Conservation (phyloP, 1,140 invertebrate genomes). For the Leucophenga varia region DNA sequence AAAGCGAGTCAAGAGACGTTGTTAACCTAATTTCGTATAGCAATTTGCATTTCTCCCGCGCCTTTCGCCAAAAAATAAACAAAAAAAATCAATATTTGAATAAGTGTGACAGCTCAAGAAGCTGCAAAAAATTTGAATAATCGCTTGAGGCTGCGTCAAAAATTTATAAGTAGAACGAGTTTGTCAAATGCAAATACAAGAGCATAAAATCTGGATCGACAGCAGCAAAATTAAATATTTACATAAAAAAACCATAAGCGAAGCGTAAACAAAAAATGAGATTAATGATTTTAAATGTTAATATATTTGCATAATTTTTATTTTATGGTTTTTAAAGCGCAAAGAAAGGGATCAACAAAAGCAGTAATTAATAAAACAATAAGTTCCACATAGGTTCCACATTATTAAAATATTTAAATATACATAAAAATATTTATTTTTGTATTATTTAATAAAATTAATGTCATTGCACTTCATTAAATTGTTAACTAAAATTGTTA, state of each 20-base stretch:
- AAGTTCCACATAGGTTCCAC: not conserved
- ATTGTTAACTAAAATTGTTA: conserved; percentile 9
- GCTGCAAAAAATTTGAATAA: not conserved
- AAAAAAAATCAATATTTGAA: too few species aligned
- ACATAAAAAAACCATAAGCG: conserved; percentile 6
- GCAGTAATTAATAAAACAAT: not conserved
- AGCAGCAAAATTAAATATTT: too few species aligned
- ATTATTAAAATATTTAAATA: conserved; percentile 17
- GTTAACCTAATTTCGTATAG: conserved; percentile 34
- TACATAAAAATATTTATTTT: not conserved
- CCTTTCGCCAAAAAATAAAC: not conserved
- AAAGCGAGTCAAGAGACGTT: conserved; percentile 26
- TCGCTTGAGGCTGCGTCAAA: conserved; percentile 1
- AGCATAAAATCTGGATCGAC: conserved; percentile 6
- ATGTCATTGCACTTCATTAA: conserved; percentile 5
- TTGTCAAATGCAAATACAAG: too few species aligned
- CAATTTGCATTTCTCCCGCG: conserved; percentile 27
- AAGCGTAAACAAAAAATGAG: too few species aligned
- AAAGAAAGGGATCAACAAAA: not conserved
- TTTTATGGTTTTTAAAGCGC: too few species aligned
- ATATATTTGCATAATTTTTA: too few species aligned
- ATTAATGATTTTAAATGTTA: too few species aligned
- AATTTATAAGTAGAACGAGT: not conserved
- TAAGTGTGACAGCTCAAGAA: not conserved
- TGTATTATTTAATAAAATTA: conserved; percentile 14